phyloP scores from a whole-genome alignment of 2,888 invertebrate species.

The Ctenicera cuprea region DNA sequence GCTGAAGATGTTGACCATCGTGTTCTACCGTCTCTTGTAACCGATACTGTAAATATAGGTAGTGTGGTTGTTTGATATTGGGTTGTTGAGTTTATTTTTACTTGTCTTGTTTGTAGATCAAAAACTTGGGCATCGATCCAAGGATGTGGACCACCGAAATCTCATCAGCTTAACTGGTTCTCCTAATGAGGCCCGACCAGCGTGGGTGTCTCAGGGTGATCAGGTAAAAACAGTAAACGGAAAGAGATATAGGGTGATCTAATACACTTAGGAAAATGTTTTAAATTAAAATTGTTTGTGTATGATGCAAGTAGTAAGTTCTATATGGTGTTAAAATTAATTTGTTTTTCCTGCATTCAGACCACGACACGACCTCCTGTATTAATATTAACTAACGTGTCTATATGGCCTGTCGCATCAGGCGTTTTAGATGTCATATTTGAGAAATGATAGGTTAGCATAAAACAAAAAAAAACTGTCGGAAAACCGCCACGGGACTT shows the following conservation, averaged over 20 bases:
- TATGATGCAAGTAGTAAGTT: too few relatives aligned
- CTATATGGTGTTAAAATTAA: too few relatives aligned
- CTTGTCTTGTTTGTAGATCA: constrained; percentile 39
- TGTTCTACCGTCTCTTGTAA: constrained; percentile 71
- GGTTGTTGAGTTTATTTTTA: not conserved
- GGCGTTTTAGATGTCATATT: too few relatives aligned
- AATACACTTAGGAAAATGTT: not conserved
- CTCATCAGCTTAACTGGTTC: constrained; percentile 89
- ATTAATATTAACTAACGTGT: too few relatives aligned
- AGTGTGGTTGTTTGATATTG: not conserved
- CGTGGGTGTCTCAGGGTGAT: constrained; percentile 62
- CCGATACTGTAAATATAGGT: constrained; percentile 18
- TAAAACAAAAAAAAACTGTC: too few relatives aligned
- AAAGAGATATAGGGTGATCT: not conserved
- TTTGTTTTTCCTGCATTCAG: too few relatives aligned
- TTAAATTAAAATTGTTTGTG: not conserved
- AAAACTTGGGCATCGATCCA: constrained; percentile 64
- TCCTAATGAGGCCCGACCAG: constrained; percentile 68
- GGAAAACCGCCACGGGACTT: too few relatives aligned
- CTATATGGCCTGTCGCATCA: too few relatives aligned
- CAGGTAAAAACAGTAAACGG: constrained; percentile 66
- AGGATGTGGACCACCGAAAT: constrained; percentile 89
- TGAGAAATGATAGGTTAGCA: too few relatives aligned
- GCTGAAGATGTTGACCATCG: constrained; percentile 77
- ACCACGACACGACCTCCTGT: too few relatives aligned